These are phyloP conservation scores for Turdus rufiventris DNA, from an alignment of 2,113 vertebrate species.

Conservation along the genomic window DNA sequence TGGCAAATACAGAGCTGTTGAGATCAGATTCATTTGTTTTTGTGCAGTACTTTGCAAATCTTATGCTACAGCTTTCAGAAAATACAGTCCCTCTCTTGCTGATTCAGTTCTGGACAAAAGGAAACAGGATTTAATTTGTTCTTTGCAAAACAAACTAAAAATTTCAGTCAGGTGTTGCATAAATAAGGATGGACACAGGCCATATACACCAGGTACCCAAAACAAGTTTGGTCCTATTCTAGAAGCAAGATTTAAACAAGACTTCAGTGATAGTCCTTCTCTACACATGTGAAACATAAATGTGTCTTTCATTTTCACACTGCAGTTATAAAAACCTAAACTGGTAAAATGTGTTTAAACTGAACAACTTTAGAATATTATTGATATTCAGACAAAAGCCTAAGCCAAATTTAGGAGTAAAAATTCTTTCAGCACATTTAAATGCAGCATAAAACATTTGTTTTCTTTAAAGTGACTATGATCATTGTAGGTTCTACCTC, in stretches of 20 bases:
- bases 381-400: neutral
- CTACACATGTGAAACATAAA: neutral
- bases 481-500: neutral
- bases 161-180: neutral
- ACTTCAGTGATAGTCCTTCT: neutral
- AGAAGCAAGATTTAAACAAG: neutral
- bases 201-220: neutral
- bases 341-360: neutral
- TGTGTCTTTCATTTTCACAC: neutral
- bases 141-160: neutral
- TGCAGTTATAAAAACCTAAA: neutral
- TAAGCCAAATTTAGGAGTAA: neutral
- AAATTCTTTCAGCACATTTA: neutral
- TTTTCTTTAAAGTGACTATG: neutral
- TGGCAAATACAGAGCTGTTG: neutral
- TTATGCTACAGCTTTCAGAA: neutral
- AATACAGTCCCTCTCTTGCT: neutral
- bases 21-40: neutral
- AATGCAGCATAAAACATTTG: neutral
- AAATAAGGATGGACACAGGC: neutral
- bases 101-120: neutral
- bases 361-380: neutral
- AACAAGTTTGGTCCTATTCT: neutral
- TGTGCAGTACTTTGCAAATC: neutral
- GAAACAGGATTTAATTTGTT: neutral